Evolutionary conservation across 2,797 vertebrate species (phyloP).

Genomic region (Sebastes oblongus): DNA sequence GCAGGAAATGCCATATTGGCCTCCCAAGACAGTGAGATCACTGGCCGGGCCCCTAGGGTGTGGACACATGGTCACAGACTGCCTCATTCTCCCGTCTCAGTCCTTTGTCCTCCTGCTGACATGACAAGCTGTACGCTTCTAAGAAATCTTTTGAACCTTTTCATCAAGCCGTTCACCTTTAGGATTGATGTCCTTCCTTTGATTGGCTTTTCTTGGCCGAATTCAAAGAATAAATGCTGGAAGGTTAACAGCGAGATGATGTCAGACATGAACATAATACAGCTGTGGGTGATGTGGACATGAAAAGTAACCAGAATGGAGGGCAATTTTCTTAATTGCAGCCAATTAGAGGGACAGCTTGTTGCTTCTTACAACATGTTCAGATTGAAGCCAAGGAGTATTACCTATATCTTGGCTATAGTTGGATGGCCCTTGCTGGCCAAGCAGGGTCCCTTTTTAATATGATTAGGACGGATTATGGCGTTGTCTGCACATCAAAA

Average conservation of each 20-base stretch:
- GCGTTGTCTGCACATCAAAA: slow-evolving; percentile 82
- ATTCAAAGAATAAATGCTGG: slow-evolving; percentile 10
- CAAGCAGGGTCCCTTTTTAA: slow-evolving; percentile 75
- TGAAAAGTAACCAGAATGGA: slow-evolving; percentile 2
- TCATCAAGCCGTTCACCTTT: slow-evolving; percentile 22
- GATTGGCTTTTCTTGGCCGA: neutral
- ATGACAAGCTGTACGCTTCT: slow-evolving; percentile 41
- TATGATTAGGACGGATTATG: slow-evolving; percentile 82
- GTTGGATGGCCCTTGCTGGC: slow-evolving; percentile 55
- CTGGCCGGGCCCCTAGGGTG: slow-evolving; percentile 61
- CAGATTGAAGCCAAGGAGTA: slow-evolving; percentile 17
- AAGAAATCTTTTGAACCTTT: slow-evolving; percentile 36
- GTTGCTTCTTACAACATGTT: slow-evolving; percentile 12
- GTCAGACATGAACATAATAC: slow-evolving; percentile 7
- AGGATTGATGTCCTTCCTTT: slow-evolving; percentile 5
- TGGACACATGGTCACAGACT: slow-evolving; percentile 74
- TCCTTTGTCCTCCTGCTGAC: slow-evolving; percentile 57
- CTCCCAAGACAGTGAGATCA: slow-evolving; percentile 63
- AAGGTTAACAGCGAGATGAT: neutral
- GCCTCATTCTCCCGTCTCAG: slow-evolving; percentile 25
- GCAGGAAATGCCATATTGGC: slow-evolving; percentile 77
- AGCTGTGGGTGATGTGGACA: slow-evolving; percentile 1
- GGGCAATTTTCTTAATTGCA: slow-evolving; percentile 17
- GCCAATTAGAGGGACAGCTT: slow-evolving; percentile 27
- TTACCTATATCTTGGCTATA: slow-evolving; percentile 64